Conservation (phyloP, 2,797 vertebrate genomes). For the Cryptoprocta ferox region DNA sequence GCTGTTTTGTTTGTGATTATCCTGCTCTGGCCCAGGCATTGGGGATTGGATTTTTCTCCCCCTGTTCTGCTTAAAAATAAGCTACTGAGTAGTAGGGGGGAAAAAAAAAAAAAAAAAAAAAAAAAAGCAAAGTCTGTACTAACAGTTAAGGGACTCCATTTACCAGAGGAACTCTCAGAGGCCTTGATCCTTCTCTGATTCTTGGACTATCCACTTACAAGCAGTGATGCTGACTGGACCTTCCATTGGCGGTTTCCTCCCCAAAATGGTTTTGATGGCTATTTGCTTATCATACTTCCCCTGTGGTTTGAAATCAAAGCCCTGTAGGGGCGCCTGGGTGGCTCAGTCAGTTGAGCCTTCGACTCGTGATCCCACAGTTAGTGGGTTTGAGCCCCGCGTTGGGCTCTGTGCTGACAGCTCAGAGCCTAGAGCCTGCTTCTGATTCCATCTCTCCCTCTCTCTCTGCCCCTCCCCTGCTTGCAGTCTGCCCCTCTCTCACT, state of each 20-base stretch:
- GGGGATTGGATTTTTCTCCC: neutral
- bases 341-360: too few relatives aligned
- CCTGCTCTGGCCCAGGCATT: neutral
- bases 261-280: neutral
- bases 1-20: conserved; percentile 35
- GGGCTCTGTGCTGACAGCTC: too few relatives aligned
- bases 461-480: too few relatives aligned
- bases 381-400: too few relatives aligned
- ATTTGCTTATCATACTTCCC: neutral
- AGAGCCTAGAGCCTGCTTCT: too few relatives aligned
- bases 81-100: neutral
- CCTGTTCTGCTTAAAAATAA: conserved; percentile 15
- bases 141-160: neutral
- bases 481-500: too few relatives aligned
- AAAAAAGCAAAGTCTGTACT: neutral
- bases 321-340: neutral
- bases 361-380: too few relatives aligned
- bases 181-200: conserved; percentile 9
- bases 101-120: neutral
- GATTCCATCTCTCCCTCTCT: too few relatives aligned
- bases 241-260: neutral
- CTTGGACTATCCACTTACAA: neutral
- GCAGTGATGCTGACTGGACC: neutral
- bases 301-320: neutral
- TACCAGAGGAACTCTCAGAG: neutral